Evolutionary conservation across 2,113 vertebrate genomes (phyloP).

Genomic region (Aphelocoma coerulescens): DNA sequence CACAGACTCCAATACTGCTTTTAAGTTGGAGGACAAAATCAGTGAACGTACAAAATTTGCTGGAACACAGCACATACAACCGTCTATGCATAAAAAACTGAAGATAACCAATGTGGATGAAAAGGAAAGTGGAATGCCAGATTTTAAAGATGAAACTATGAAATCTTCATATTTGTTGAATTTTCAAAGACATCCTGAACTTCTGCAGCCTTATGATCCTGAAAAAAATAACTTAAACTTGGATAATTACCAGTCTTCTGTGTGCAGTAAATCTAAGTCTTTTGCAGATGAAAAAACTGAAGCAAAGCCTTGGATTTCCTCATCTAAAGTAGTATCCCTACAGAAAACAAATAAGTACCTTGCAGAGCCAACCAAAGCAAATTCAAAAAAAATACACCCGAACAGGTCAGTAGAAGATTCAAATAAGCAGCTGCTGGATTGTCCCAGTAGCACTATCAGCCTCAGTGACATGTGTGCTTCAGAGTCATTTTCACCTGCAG

Average conservation of each 20-base stretch:
- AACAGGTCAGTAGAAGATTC: constrained; percentile 59
- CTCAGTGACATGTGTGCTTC: constrained; percentile 41
- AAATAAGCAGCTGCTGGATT: constrained; percentile 60
- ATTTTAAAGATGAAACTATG: constrained; percentile 57
- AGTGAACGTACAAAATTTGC: constrained; percentile 52
- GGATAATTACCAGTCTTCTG: constrained; percentile 54
- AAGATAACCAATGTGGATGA: constrained; percentile 61
- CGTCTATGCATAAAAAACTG: constrained; percentile 58
- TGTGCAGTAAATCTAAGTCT: constrained; percentile 46
- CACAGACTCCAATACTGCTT: constrained; percentile 67
- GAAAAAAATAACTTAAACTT: constrained; percentile 75
- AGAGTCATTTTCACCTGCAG: constrained; percentile 48
- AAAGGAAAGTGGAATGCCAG: constrained; percentile 66
- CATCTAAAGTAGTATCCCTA: constrained; percentile 54
- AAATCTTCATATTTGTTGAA: constrained; percentile 80
- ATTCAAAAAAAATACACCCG: constrained; percentile 22
- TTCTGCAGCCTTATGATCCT: constrained; percentile 90
- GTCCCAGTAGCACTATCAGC: constrained; percentile 24
- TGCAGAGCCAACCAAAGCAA: constrained; percentile 64
- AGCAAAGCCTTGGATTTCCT: constrained; percentile 48
- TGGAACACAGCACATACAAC: constrained; percentile 73
- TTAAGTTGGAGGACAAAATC: constrained; percentile 62
- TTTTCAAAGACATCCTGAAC: constrained; percentile 90
- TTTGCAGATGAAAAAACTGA: constrained; percentile 45
- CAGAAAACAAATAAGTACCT: constrained; percentile 11